phyloP scores from a whole-genome alignment of 2,113 vertebrate genomes.

The Lasiurus borealis region DNA sequence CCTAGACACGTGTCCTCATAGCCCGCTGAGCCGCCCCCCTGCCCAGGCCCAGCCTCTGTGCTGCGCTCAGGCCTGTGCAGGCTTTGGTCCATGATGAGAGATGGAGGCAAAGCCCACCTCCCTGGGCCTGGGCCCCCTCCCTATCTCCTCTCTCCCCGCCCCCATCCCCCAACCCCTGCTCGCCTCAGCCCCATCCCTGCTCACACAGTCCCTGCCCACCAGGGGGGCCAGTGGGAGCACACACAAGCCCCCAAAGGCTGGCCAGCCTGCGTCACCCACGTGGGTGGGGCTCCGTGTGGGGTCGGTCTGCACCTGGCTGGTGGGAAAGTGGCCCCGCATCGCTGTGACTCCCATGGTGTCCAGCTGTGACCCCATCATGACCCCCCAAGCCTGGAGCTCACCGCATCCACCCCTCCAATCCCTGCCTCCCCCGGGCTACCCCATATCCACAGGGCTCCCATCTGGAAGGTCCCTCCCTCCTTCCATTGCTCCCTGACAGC shows the following conservation, averaged over 20 bases:
- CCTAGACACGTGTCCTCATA: background rate
- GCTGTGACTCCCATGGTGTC: background rate
- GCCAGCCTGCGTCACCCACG: background rate
- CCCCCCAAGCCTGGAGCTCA: background rate
- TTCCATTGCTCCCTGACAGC: background rate
- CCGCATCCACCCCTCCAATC: background rate
- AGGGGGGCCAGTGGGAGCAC: background rate
- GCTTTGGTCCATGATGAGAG: background rate
- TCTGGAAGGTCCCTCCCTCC: background rate
- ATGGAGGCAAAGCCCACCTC: background rate
- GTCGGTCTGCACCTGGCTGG: background rate
- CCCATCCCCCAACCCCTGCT: too few species aligned
- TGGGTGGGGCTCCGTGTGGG: background rate
- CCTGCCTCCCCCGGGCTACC: too few species aligned
- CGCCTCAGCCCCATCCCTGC: background rate
- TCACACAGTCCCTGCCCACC: background rate
- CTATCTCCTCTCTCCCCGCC: fast-evolving
- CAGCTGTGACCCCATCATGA: fast-evolving
- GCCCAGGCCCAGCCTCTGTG: fast-evolving
- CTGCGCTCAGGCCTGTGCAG: too few species aligned
- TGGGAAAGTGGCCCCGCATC: background rate
- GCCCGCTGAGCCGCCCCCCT: background rate
- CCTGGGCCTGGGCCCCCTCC: background rate
- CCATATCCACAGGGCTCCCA: background rate
- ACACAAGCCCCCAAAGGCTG: fast-evolving